A percentile compares a stretch with the other conserved stretches of the same genome.
phyloP scores from a whole-genome alignment of 2,888 invertebrate species.

The Oscheius sp. region DNA sequence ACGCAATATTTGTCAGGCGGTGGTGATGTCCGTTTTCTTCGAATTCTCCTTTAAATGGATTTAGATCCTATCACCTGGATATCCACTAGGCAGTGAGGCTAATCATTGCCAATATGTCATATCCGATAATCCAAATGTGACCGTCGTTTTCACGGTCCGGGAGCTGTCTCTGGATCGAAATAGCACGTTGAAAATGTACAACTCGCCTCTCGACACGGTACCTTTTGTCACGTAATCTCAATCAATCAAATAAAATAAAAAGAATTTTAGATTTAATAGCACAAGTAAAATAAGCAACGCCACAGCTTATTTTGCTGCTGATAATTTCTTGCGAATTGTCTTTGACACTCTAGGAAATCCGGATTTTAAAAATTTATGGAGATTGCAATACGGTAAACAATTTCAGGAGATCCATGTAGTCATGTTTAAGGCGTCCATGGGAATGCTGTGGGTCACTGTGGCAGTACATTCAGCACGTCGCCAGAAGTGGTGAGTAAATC shows the following conservation, averaged over 20 bases:
- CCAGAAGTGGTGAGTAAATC: not conserved
- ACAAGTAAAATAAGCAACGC: not conserved
- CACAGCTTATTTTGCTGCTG: not conserved
- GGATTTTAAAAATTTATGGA: not conserved
- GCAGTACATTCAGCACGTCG: not conserved
- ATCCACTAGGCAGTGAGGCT: slow-evolving; percentile 6
- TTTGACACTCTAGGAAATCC: not conserved
- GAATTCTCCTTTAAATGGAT: not conserved
- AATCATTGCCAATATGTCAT: slow-evolving; percentile 7
- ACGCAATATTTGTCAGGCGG: not conserved
- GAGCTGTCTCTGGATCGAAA: not conserved
- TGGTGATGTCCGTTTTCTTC: not conserved
- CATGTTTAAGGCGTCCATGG: not conserved
- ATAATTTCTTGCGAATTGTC: not conserved
- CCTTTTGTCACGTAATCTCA: not conserved
- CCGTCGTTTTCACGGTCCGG: not conserved
- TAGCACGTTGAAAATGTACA: not conserved
- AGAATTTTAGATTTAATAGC: not conserved
- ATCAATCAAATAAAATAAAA: not conserved
- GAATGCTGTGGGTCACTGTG: not conserved
- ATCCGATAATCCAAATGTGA: not conserved
- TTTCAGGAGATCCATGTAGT: too few relatives aligned
- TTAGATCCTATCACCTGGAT: slow-evolving; percentile 5
- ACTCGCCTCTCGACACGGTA: not conserved
- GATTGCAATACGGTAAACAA: not conserved